These are phyloP conservation scores for Triops longicaudatus DNA, from an alignment of 1,140 invertebrate genomes.

Conservation along the genomic window DNA sequence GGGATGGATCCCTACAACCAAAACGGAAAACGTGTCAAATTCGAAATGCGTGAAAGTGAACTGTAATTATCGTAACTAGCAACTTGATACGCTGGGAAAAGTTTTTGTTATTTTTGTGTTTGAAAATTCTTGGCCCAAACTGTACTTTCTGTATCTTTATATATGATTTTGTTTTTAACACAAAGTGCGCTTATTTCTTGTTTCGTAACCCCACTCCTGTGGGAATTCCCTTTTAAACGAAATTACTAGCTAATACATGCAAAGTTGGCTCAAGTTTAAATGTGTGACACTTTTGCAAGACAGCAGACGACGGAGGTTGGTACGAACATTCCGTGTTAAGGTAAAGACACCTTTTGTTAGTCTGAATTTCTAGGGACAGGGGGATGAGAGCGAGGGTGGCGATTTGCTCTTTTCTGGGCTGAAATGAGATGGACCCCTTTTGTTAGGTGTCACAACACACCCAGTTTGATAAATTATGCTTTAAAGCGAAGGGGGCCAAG, in stretches of 20 bases:
- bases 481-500: neutral
- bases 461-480: neutral
- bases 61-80: neutral
- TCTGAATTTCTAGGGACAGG: neutral
- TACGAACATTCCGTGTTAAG: neutral
- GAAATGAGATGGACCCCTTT: constrained; percentile 3
- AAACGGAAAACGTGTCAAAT: neutral
- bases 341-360: neutral
- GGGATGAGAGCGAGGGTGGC: neutral
- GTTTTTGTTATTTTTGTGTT: neutral
- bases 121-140: neutral
- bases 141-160: neutral
- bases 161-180: neutral
- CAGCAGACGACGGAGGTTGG: neutral
- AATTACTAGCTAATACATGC: neutral
- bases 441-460: neutral
- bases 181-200: neutral
- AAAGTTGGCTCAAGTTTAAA: neutral
- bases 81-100: neutral
- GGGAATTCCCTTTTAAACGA: neutral
- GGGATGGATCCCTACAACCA: neutral
- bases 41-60: constrained; percentile 8
- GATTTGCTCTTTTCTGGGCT: neutral
- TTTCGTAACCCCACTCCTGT: neutral
- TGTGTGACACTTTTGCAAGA: neutral